A percentile compares a stretch with the other conserved stretches of the same genome.
phyloP scores from a whole-genome alignment of 1,140 invertebrate species.

The Theocolax elegans region DNA sequence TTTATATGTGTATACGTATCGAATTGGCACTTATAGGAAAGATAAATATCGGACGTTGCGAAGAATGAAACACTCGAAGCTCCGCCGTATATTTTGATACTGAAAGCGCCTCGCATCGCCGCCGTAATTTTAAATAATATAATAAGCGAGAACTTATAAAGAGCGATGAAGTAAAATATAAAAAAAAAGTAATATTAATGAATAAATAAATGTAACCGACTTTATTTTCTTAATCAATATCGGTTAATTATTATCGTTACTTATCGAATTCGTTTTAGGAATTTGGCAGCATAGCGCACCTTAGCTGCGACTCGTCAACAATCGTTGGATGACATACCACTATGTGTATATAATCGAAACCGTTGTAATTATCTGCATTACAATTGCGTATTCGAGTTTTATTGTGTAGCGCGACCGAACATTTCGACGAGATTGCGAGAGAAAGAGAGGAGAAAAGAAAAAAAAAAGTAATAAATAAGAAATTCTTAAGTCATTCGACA shows the following conservation, averaged over 20 bases:
- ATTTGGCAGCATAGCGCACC: conserved; percentile 5
- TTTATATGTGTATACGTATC: conserved; percentile 23
- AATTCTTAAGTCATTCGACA: too few relatives aligned
- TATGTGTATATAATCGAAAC: conserved; percentile 14
- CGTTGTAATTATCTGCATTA: conserved; percentile 19
- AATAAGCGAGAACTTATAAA: conserved; percentile 12
- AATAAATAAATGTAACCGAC: background rate
- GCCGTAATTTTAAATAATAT: conserved; percentile 36
- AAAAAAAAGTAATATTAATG: background rate
- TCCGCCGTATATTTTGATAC: conserved; percentile 38
- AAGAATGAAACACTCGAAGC: conserved; percentile 5
- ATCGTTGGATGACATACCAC: background rate
- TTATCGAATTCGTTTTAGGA: conserved; percentile 35
- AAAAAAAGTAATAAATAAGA: too few relatives aligned
- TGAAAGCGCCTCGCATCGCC: conserved; percentile 30
- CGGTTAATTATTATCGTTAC: conserved; percentile 20
- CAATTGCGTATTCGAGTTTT: background rate
- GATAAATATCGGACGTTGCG: background rate
- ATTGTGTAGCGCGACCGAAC: background rate
- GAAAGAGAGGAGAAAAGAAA: too few relatives aligned
- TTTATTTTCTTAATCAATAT: too few relatives aligned
- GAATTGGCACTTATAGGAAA: conserved; percentile 6
- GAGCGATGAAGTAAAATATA: background rate
- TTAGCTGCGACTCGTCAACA: background rate
- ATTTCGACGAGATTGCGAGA: too few relatives aligned